phyloP scores from a whole-genome alignment of 2,888 invertebrate species.

The Amblyjoppa fuscipennis region DNA sequence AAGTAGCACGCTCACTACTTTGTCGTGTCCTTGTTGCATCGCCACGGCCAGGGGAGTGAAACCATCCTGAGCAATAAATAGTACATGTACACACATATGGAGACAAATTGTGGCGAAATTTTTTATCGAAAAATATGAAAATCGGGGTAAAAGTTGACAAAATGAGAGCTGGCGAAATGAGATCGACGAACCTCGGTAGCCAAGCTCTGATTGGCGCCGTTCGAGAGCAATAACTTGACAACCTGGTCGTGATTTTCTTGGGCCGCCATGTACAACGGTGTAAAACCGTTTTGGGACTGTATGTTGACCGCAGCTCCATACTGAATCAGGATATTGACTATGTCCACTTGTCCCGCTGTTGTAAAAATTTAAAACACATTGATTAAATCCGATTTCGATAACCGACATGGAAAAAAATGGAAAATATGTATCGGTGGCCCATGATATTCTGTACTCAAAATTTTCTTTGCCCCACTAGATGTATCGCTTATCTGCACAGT shows the following conservation, averaged over 20 bases:
- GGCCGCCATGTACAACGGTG: conserved; percentile 99
- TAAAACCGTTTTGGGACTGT: conserved; percentile 98
- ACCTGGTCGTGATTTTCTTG: conserved; percentile 98
- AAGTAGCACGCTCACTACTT: conserved; percentile 97
- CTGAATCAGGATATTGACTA: conserved; percentile 95
- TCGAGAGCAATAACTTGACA: conserved; percentile 95
- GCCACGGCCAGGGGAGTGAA: conserved; percentile 99
- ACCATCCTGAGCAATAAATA: conserved; percentile 90
- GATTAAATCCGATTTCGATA: neutral
- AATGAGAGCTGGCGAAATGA: neutral
- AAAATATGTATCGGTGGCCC: too few relatives aligned
- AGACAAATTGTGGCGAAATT: neutral
- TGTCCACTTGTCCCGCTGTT: conserved; percentile 96
- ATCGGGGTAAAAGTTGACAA: too few relatives aligned
- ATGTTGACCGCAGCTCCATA: conserved; percentile 98
- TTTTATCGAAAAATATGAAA: too few relatives aligned
- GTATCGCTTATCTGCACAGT: too few relatives aligned
- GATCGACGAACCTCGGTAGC: conserved; percentile 93
- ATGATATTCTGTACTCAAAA: too few relatives aligned
- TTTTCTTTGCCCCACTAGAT: too few relatives aligned
- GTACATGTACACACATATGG: too few relatives aligned
- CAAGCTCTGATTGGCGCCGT: conserved; percentile 97
- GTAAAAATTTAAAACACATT: neutral
- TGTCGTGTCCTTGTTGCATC: conserved; percentile 99
- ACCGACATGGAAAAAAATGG: neutral